Percentiles rank a stretch among this genome's conserved stretches.
Conservation (phyloP, 1,140 invertebrate genomes). For the Eufriesea mexicana region DNA sequence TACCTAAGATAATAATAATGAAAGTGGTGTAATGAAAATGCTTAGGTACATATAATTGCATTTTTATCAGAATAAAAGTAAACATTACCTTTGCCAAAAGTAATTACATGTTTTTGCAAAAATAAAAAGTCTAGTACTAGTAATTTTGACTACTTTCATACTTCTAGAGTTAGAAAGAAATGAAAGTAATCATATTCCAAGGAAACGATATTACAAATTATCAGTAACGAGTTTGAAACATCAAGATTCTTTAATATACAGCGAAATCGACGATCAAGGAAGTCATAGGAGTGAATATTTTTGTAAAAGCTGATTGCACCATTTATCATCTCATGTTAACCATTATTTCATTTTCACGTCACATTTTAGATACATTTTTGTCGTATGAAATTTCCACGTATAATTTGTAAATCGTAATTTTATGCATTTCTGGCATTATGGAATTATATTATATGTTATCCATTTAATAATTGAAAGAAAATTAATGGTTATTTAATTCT, state of each 20-base stretch:
- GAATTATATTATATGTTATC: slow-evolving; percentile 5
- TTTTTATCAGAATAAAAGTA: too few relatives aligned
- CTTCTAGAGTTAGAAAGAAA: background rate
- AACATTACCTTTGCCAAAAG: too few relatives aligned
- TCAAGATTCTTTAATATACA: slow-evolving; percentile 22
- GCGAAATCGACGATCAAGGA: background rate
- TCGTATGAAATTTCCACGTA: background rate
- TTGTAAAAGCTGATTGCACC: slow-evolving; percentile 1
- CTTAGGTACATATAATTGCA: too few relatives aligned
- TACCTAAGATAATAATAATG: too few relatives aligned
- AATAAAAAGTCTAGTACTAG: too few relatives aligned
- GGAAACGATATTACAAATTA: background rate
- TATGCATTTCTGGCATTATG: background rate
- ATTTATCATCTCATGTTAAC: background rate
- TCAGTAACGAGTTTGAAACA: background rate
- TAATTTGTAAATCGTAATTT: background rate
- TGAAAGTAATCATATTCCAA: background rate
- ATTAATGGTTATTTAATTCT: background rate
- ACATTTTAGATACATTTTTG: slow-evolving; percentile 2
- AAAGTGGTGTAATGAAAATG: too few relatives aligned
- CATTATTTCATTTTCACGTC: background rate
- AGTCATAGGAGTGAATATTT: slow-evolving; percentile 6
- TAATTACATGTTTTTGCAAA: too few relatives aligned
- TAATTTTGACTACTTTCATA: too few relatives aligned
- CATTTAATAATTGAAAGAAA: background rate